phyloP scores from a whole-genome alignment of 2,113 vertebrate genomes.

The Malurus melanocephalus region DNA sequence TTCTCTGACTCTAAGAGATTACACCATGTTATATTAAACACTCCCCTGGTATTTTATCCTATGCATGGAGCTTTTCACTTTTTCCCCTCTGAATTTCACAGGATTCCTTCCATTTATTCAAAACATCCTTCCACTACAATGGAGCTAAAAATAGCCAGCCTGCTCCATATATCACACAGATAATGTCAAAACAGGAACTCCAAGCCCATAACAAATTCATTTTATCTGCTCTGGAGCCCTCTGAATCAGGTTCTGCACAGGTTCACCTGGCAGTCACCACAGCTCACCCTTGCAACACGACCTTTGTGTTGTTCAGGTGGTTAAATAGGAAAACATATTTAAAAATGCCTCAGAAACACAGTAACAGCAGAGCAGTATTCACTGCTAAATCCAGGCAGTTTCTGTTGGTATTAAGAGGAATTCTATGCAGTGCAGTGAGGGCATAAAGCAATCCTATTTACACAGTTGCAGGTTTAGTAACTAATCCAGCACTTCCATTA shows the following conservation, averaged over 20 bases:
- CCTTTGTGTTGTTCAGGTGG: neutral
- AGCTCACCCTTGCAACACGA: neutral
- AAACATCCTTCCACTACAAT: conserved; percentile 30
- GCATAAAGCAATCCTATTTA: neutral
- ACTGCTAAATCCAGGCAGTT: neutral
- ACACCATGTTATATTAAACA: neutral
- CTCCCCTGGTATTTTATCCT: neutral
- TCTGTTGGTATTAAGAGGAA: neutral
- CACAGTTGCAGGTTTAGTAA: neutral
- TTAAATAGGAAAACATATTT: neutral
- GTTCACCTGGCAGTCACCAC: neutral
- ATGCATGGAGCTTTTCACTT: neutral
- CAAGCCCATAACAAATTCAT: neutral
- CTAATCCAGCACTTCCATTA: neutral
- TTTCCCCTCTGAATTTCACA: neutral
- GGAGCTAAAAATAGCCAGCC: conserved; percentile 28
- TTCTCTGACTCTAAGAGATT: neutral
- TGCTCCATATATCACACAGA: conserved; percentile 22
- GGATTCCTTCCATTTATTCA: neutral
- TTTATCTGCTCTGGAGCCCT: neutral
- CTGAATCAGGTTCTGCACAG: neutral
- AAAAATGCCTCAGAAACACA: neutral
- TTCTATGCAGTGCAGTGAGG: neutral
- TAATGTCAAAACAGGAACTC: conserved; percentile 60
- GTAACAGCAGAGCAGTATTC: neutral